These are phyloP conservation scores for Zaprionus gabonicus DNA, from an alignment of 1,140 invertebrate species.

Conservation along the genomic window DNA sequence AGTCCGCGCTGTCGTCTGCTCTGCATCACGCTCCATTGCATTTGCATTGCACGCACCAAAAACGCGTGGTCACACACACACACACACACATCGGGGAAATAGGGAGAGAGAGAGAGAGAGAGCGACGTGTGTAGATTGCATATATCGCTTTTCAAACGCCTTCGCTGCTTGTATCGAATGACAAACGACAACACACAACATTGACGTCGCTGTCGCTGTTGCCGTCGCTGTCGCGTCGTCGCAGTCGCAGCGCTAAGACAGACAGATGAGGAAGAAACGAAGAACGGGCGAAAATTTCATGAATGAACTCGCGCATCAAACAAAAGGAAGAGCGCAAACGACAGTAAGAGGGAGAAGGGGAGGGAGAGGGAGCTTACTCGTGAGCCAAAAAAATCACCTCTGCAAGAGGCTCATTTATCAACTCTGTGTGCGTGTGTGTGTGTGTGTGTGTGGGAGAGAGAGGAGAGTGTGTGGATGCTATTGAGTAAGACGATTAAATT, in stretches of 20 bases:
- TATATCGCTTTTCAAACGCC: constrained; percentile 77
- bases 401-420: constrained; percentile 43
- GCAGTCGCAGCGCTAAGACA: constrained; percentile 52
- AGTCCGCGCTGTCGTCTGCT: constrained; percentile 14
- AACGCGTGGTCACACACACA: constrained; percentile 56
- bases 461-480: not conserved
- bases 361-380: constrained; percentile 5
- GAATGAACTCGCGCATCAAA: constrained; percentile 56
- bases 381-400: constrained; percentile 10
- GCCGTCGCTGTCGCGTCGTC: constrained; percentile 2
- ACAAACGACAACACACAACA: constrained; percentile 64
- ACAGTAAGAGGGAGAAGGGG: too few species aligned
- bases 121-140: constrained; percentile 16
- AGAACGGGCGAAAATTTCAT: constrained; percentile 50
- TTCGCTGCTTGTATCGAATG: constrained; percentile 68
- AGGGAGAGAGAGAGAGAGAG: not conserved
- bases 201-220: constrained; percentile 33
- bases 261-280: constrained; percentile 52
- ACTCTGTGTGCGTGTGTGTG: not conserved
- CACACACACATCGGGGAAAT: not conserved
- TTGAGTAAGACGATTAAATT: constrained; percentile 75
- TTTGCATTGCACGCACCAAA: constrained; percentile 78
- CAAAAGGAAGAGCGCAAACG: constrained; percentile 47
- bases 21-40: constrained; percentile 63
- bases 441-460: not conserved